Evolutionary conservation across 2,888 invertebrate genomes (phyloP).

Genomic region (Abscondita cerata): DNA sequence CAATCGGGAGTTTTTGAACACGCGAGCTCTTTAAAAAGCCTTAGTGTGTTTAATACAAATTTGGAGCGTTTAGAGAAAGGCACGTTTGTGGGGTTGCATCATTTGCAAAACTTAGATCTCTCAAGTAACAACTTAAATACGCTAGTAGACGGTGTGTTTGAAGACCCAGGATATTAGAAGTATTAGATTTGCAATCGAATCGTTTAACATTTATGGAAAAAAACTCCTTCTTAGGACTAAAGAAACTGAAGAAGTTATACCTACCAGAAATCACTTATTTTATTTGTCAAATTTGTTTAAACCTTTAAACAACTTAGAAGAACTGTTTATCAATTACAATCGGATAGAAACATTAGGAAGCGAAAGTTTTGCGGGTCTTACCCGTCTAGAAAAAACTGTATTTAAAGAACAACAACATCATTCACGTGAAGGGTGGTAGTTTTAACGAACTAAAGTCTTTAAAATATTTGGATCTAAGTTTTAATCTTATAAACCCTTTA

Average conservation of each 20-base stretch:
- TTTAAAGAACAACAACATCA: conserved; percentile 22
- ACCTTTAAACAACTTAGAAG: conserved; percentile 3
- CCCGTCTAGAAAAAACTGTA: conserved; percentile 11
- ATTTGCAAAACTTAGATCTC: conserved; percentile 18
- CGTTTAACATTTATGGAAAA: conserved; percentile 8
- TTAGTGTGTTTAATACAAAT: conserved; percentile 21
- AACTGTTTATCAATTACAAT: conserved; percentile 23
- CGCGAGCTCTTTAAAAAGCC: conserved; percentile 10
- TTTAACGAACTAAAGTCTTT: conserved; percentile 20
- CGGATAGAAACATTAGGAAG: conserved; percentile 13
- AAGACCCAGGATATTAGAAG: conserved; percentile 18
- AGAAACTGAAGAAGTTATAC: conserved; percentile 17
- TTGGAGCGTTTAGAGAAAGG: conserved; percentile 23
- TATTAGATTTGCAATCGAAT: conserved; percentile 23
- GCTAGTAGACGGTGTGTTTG: conserved; percentile 23
- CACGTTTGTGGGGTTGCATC: conserved; percentile 25
- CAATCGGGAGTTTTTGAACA: conserved; percentile 28
- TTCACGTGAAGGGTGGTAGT: conserved; percentile 2
- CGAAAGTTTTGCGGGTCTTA: conserved; percentile 15
- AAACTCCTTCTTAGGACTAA: conserved; percentile 18
- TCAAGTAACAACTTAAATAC: conserved; percentile 16
- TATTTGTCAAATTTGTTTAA: conserved; percentile 1
- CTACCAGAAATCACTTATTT: conserved; percentile 18
- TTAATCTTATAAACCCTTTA: conserved; percentile 17
- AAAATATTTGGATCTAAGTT: conserved; percentile 22